phyloP scores from a whole-genome alignment of 2,113 vertebrate genomes.

The Peromyscus californicus region DNA sequence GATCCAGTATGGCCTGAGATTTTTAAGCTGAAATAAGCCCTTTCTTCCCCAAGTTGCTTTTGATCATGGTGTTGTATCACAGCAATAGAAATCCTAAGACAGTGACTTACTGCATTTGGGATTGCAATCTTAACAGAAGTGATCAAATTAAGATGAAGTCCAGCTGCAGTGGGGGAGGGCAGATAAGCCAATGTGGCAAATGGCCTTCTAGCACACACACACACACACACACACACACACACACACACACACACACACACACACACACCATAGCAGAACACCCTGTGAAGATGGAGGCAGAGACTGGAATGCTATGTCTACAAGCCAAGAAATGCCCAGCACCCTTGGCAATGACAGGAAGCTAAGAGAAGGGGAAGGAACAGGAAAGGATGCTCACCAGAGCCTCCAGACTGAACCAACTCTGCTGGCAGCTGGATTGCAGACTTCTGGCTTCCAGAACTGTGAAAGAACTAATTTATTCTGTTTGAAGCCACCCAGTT shows the following conservation, averaged over 20 bases:
- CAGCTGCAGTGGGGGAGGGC: background rate
- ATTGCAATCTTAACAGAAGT: background rate
- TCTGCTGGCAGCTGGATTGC: background rate
- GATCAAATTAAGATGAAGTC: background rate
- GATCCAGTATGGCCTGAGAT: background rate
- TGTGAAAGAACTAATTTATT: slow-evolving; percentile 10
- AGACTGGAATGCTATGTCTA: background rate
- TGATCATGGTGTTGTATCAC: background rate
- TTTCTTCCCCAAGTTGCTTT: background rate
- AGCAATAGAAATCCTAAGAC: background rate
- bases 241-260: background rate
- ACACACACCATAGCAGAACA: background rate
- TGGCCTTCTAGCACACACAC: background rate
- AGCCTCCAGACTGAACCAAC: background rate
- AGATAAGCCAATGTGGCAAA: background rate
- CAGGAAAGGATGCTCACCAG: background rate
- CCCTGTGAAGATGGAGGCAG: background rate
- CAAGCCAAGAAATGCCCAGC: background rate
- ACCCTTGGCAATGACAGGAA: background rate
- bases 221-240: background rate
- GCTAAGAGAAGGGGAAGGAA: background rate
- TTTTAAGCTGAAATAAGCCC: background rate
- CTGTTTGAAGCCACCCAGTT: background rate
- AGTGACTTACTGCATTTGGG: background rate
- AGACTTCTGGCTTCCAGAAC: slow-evolving; percentile 20